Percentiles rank a stretch among this genome's conserved stretches.
Conservation (phyloP, 2,113 vertebrate species). For the Cyprinodon brontotheroides region DNA sequence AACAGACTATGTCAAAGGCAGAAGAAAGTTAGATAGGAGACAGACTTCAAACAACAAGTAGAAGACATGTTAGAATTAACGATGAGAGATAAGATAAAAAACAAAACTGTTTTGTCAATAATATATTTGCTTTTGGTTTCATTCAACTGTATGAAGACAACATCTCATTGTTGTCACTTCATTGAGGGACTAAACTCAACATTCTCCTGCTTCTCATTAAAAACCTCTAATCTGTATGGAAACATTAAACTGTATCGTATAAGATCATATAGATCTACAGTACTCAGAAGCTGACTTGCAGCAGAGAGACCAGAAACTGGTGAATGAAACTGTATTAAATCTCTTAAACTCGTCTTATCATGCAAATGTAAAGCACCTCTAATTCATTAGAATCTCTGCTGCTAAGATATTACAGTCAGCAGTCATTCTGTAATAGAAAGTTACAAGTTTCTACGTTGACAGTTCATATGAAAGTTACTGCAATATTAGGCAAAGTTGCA, state of each 20-base stretch:
- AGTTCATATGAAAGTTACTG: neutral
- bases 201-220: constrained; percentile 22
- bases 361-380: neutral
- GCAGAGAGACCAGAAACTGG: neutral
- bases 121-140: constrained; percentile 32
- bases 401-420: neutral
- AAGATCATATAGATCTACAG: neutral
- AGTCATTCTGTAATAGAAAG: too few relatives aligned
- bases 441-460: neutral
- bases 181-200: constrained; percentile 18
- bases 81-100: constrained; percentile 20
- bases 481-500: neutral
- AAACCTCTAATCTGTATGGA: neutral
- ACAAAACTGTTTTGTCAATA: constrained; percentile 7
- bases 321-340: neutral
- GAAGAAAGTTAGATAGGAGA: constrained; percentile 21
- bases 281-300: too few relatives aligned
- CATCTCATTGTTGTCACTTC: constrained; percentile 32
- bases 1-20: constrained; percentile 11
- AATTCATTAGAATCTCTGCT: neutral
- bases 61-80: constrained; percentile 22
- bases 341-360: neutral
- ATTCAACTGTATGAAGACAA: constrained; percentile 32
- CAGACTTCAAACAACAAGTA: constrained; percentile 32
- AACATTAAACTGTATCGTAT: neutral